These are phyloP conservation scores for Edolisoma coerulescens DNA, from an alignment of 2,113 vertebrate genomes.

Conservation along the genomic window DNA sequence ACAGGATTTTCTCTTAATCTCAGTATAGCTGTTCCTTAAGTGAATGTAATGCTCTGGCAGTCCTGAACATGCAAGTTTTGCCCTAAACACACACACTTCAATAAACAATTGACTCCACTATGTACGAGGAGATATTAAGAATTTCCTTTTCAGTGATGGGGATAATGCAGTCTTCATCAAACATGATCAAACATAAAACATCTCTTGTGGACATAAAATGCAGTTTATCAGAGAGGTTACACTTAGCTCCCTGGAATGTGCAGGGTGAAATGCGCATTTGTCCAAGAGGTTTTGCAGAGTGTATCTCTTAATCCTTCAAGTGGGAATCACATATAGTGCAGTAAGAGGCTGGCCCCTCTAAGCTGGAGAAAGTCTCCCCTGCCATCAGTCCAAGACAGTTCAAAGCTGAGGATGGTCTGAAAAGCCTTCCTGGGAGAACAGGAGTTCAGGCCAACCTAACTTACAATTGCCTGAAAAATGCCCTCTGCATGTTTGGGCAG, in stretches of 20 bases:
- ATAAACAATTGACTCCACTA: constrained; percentile 40
- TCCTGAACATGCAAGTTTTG: not conserved
- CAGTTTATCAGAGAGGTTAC: constrained; percentile 35
- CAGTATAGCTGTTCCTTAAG: constrained; percentile 22
- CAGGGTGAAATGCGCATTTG: not conserved
- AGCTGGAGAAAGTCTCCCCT: not conserved
- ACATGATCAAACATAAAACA: not conserved
- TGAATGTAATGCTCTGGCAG: constrained; percentile 36
- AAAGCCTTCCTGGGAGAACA: not conserved
- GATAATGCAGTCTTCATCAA: constrained; percentile 46
- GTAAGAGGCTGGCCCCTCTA: not conserved
- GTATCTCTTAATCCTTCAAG: not conserved
- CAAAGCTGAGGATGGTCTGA: not conserved
- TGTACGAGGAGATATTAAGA: not conserved
- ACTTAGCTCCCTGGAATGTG: constrained; percentile 24
- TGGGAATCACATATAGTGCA: not conserved
- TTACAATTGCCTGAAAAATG: not conserved
- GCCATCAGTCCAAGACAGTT: not conserved
- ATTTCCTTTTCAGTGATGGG: constrained; percentile 25
- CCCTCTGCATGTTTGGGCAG: not conserved
- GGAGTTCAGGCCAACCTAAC: not conserved
- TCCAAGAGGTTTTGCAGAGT: not conserved
- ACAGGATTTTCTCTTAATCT: constrained; percentile 9
- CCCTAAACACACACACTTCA: constrained; percentile 19
- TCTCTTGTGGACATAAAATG: constrained; percentile 33